Evolutionary conservation across 1,140 invertebrate species (phyloP), one percentile per base, ranked within the genome.

Genomic region (Pemphigus obesinymphae): DNA sequence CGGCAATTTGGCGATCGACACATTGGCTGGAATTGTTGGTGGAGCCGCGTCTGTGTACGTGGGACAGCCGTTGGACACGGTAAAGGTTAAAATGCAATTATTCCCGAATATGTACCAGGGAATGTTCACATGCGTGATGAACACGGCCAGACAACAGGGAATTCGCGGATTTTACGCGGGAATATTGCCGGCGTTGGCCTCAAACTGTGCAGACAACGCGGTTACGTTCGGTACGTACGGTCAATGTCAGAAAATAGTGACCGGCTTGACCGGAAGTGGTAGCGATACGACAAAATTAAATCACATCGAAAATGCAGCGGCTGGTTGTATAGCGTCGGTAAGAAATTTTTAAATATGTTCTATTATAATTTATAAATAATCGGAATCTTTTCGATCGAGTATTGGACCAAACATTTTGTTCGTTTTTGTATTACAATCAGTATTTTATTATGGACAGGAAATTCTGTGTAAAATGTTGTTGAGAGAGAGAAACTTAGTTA

Each of bases 71-170:
- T 87, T 99, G 83, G 98, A 99, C 86, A 99, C 96, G 10, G 92
- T 98, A 0, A 98, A 98, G 90, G 97, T 99, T 23, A 99, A 99
- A 88, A 96, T 99, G 93, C 97, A 99, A 88, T 97, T 97, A 68
- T 99, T 98, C 87, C 97, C 97, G 3, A 87, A 90, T 8, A 84
- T 96, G n/a, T 98, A 99, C 86, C 91, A 90, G 82, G 92, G 92
- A 84, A 97, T 97, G 92, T 87, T 91, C 31, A 87, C 94, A 85
- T 99, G 97, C 87, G 93, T 98, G 84, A 88, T 90, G 83, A 89
- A 90, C 85, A 96, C 94, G 1, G 89, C 94, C 31, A 89, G 86
- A 82, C 90, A 90, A 84, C 94, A 96, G 88, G 95, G 95, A 31
- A 84, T 88, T 15, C 88, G 92, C 83, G 98, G 97, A 15, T 88